Conservation (phyloP, 92 coral and sea anemone species). For the Zoanthus sociatus region DNA sequence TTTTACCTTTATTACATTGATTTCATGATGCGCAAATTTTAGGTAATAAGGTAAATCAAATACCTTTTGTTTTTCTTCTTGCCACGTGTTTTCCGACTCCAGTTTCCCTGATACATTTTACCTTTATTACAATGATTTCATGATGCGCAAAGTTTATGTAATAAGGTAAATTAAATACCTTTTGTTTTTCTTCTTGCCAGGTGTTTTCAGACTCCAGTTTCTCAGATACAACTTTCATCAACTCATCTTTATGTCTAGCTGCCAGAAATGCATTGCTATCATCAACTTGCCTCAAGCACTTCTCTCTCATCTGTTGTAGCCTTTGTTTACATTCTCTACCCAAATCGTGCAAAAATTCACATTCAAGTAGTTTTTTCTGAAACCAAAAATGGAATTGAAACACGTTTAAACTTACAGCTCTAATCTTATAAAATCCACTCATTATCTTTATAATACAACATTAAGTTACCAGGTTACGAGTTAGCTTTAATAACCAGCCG, state of each 20-base stretch:
- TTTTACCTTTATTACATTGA: too few species aligned
- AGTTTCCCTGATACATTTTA: too few species aligned
- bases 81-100: slow-evolving; percentile 37
- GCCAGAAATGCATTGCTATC: slow-evolving; percentile 67
- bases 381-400: not conserved
- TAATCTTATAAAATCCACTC: too few species aligned
- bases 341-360: slow-evolving; percentile 68
- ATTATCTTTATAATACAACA: too few species aligned
- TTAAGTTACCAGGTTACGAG: too few species aligned
- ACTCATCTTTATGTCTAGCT: slow-evolving; percentile 76
- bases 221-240: slow-evolving; percentile 82
- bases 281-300: slow-evolving; percentile 72
- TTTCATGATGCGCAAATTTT: too few species aligned
- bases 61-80: slow-evolving; percentile 82
- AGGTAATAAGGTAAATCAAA: too few species aligned
- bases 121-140: too few species aligned
- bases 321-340: slow-evolving; percentile 71
- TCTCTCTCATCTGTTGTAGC: slow-evolving; percentile 71
- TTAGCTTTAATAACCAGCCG: too few species aligned
- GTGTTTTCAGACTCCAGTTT: slow-evolving; percentile 81
- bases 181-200: too few species aligned
- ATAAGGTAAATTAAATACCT: too few species aligned
- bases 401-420: not conserved
- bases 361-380: slow-evolving; percentile 71
- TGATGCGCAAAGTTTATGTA: too few species aligned